Base-by-base conservation (phyloP, 2,888 invertebrate species). In the Agonopterix arenella region DNA sequence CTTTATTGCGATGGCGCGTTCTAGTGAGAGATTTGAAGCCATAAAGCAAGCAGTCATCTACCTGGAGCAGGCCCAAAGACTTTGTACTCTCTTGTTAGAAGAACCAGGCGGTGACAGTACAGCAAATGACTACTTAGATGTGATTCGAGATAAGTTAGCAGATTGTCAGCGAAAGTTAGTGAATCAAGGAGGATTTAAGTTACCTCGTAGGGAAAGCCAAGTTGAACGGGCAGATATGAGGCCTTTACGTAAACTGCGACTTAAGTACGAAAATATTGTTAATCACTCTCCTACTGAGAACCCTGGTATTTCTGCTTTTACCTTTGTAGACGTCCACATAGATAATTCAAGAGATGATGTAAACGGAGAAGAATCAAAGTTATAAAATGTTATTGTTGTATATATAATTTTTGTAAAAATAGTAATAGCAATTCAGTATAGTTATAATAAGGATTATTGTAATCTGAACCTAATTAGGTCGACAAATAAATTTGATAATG, bases 1-100 rank as follows among this genome's bases (percentile, higher is more conserved):
- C 64, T 93, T 94, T 61, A 90, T 95, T 38, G 90, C 91, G 48
- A 93, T 95, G 90, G 92, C 93, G 0, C 89, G 91, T 48, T 90
- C 90, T 46, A 92, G 93, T 55, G 90, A 91, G 11, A 89, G 90
- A 54, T 92, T 93, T 54, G 90, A 91, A 9, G 90, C 93, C 0
- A 80, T 89, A 13, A 82, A 89, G 51, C 92, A 93, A 64, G 92
- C 93, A 7, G 78, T 90, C 1, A 90, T 93, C 52, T 95, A 94
- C 64, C 79, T 95, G 41, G 91, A 93, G 52, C 95, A 96, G 64
- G 92, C 93, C 0, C 90, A 91, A 54, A 89, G 94, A 47, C 80
- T 96, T 2, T 90, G 92, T 41, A 90, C 86, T 52, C 80, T 95
- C 10, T 74, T 94, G 16, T 80, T 89, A 52, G 92, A 92, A 50